Evolutionary conservation across 2,113 vertebrate genomes (phyloP).

Genomic region (Erpornis zantholeuca): DNA sequence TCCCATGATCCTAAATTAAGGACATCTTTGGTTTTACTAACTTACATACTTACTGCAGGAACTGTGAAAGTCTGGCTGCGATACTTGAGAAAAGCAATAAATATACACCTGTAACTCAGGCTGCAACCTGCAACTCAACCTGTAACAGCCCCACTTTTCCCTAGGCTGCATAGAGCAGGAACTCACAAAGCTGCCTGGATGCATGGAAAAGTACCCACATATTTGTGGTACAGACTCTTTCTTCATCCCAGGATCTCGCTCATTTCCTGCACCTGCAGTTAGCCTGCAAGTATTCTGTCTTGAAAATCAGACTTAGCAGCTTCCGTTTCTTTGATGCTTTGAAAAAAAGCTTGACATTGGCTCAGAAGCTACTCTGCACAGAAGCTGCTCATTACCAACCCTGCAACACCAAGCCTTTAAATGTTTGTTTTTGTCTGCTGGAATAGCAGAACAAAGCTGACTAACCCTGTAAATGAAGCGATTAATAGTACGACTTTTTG

Average conservation of each 20-base stretch:
- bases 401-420: background rate
- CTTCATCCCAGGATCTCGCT: background rate
- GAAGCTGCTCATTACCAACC: background rate
- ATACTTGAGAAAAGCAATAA: background rate
- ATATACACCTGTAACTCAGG: background rate
- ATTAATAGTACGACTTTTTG: background rate
- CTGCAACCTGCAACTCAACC: no score
- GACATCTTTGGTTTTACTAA: background rate
- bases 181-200: background rate
- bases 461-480: background rate
- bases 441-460: background rate
- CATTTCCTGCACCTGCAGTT: background rate
- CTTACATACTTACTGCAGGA: background rate
- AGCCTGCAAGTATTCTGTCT: background rate
- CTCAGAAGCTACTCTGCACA: background rate
- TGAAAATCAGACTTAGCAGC: background rate
- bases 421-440: background rate
- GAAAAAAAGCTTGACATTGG: background rate
- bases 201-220: background rate
- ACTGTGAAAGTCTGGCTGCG: background rate
- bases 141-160: background rate
- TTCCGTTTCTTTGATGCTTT: background rate
- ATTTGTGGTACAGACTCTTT: background rate
- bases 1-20: background rate
- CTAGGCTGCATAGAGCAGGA: background rate